phyloP scores from a whole-genome alignment of 2,888 invertebrate species.

The Sclerodermus sp. region DNA sequence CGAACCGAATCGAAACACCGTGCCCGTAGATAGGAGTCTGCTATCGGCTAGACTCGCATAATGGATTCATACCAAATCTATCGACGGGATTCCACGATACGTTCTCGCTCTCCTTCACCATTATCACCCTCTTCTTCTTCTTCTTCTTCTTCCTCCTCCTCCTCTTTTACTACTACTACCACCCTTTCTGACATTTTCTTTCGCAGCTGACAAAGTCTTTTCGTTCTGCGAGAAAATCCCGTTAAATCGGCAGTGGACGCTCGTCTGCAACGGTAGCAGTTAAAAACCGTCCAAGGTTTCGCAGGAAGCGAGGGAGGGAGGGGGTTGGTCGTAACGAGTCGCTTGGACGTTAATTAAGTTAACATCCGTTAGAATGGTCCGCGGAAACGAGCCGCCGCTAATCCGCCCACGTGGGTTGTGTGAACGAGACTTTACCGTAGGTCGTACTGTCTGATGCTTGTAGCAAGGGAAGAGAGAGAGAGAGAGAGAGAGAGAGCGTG shows the following conservation, averaged over 20 bases:
- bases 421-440: too few relatives aligned
- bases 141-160: not conserved
- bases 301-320: slow-evolving; percentile 11
- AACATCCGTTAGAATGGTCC: slow-evolving; percentile 49
- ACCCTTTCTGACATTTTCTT: too few relatives aligned
- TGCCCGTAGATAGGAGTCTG: slow-evolving; percentile 10
- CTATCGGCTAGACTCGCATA: slow-evolving; percentile 27
- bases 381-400: slow-evolving; percentile 33
- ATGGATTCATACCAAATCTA: slow-evolving; percentile 24
- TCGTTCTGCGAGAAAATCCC: too few relatives aligned
- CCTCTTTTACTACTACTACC: not conserved
- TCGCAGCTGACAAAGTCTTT: too few relatives aligned
- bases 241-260: too few relatives aligned
- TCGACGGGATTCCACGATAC: too few relatives aligned
- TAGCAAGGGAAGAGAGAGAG: not conserved
- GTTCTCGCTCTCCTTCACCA: not conserved
- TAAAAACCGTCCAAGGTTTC: not conserved
- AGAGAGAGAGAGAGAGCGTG: slow-evolving; percentile 9
- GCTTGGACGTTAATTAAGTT: slow-evolving; percentile 52
- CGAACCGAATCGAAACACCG: too few relatives aligned
- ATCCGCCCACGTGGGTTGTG: slow-evolving; percentile 20
- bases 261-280: slow-evolving; percentile 1
- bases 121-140: not conserved
- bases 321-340: not conserved
- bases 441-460: too few relatives aligned